A percentile compares a stretch with the other conserved stretches of the same genome.
phyloP scores from a whole-genome alignment of 2,888 invertebrate genomes.

The Leptinotarsa tumamoca region DNA sequence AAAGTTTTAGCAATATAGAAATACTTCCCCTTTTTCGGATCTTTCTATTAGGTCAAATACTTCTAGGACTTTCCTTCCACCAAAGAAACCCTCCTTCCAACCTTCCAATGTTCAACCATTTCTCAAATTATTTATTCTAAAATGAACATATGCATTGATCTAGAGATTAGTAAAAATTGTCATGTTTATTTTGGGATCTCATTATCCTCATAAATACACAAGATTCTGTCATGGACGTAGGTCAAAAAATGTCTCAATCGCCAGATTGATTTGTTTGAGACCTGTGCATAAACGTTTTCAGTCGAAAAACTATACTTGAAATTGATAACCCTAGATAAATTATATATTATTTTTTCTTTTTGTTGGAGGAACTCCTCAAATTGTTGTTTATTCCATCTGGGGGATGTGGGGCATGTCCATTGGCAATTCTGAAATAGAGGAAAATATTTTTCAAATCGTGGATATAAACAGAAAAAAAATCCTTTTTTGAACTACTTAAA shows the following conservation, averaged over 20 bases:
- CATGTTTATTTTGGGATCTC: not conserved
- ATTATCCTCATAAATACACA: not conserved
- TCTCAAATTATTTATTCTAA: constrained; percentile 2
- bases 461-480: too few species aligned
- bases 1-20: too few species aligned
- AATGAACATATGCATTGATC: constrained; percentile 8
- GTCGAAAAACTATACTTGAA: constrained; percentile 16
- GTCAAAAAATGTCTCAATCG: not conserved
- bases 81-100: too few species aligned
- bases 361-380: constrained; percentile 52
- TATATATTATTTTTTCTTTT: constrained; percentile 57
- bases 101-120: not conserved
- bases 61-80: too few species aligned
- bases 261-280: not conserved
- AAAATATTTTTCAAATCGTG: too few species aligned
- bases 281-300: constrained; percentile 10
- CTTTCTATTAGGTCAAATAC: too few species aligned
- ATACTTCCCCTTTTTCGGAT: too few species aligned
- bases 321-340: constrained; percentile 12
- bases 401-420: constrained; percentile 62
- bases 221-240: constrained; percentile 7
- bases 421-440: constrained; percentile 59
- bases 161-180: constrained; percentile 10
- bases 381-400: constrained; percentile 53
- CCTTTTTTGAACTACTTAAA: too few species aligned